phyloP scores from a whole-genome alignment of 2,797 vertebrate species.

The Synanceia verrucosa region DNA sequence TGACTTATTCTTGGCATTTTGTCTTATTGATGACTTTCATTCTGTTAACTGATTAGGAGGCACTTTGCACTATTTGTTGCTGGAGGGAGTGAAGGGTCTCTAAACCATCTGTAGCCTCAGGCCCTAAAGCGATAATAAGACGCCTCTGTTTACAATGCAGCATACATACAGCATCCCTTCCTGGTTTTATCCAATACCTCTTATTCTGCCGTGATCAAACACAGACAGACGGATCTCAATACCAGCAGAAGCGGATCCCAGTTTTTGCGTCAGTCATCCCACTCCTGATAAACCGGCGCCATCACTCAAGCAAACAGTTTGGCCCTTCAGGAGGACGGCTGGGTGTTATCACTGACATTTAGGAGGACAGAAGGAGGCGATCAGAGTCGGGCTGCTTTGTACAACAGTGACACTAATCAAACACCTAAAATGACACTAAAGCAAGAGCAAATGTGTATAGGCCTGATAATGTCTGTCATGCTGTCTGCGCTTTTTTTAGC shows the following conservation, averaged over 20 bases:
- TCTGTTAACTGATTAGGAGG: neutral
- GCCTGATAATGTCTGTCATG: constrained; percentile 19
- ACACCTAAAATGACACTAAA: constrained; percentile 18
- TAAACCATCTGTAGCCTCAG: neutral
- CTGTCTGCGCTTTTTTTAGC: neutral
- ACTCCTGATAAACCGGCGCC: constrained; percentile 39
- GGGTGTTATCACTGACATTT: constrained; percentile 48
- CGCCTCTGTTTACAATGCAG: constrained; percentile 1
- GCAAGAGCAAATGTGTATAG: constrained; percentile 24
- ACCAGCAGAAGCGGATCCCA: constrained; percentile 19
- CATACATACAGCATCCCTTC: neutral
- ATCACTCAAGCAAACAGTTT: constrained; percentile 43
- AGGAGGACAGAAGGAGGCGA: constrained; percentile 21
- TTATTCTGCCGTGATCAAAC: constrained; percentile 22
- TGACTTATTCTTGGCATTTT: too few species aligned
- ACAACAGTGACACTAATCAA: constrained; percentile 24
- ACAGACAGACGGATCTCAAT: constrained; percentile 3
- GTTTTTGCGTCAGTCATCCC: constrained; percentile 20
- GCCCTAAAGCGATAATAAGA: neutral
- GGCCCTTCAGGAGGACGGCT: constrained; percentile 25
- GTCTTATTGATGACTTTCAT: neutral
- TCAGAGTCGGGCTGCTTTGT: constrained; percentile 17
- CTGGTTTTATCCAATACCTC: neutral
- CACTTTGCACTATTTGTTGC: neutral
- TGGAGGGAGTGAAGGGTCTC: neutral